Evolutionary conservation across 2,113 vertebrate species (phyloP).

Genomic region (Penelope pileata): DNA sequence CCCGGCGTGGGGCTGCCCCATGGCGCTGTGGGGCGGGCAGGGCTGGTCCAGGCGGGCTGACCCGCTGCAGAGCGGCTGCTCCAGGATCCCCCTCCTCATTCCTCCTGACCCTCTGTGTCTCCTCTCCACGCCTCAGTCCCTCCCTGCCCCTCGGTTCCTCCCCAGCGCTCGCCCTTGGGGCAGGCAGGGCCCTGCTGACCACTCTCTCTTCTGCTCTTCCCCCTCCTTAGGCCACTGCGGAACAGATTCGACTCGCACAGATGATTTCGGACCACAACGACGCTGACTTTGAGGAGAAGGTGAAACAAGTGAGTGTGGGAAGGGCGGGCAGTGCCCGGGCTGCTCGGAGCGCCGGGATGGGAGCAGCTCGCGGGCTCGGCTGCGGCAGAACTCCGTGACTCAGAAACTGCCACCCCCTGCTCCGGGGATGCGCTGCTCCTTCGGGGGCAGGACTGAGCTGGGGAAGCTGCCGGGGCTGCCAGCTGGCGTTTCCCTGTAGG

Average conservation of each 20-base stretch:
- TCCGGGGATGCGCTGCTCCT: not conserved
- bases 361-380: not conserved
- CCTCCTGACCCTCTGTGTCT: too few relatives aligned
- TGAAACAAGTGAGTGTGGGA: constrained; percentile 90
- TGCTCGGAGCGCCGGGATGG: too few relatives aligned
- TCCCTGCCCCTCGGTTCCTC: too few relatives aligned
- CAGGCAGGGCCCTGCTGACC: not conserved
- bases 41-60: too few relatives aligned
- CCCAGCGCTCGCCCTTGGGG: too few relatives aligned
- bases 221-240: constrained; percentile 88
- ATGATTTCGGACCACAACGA: constrained; percentile 99
- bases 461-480: not conserved
- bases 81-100: too few relatives aligned
- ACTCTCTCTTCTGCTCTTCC: accelerated
- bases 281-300: constrained; percentile 98
- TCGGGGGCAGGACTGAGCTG: not conserved
- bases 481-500: not conserved
- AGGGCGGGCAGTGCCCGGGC: not conserved
- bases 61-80: too few relatives aligned
- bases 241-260: constrained; percentile 98
- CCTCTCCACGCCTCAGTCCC: too few relatives aligned
- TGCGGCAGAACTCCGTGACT: not conserved
- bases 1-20: not conserved
- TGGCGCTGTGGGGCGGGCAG: too few relatives aligned
- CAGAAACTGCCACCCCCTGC: not conserved